Evolutionary conservation across 2,797 vertebrate species (phyloP).

Genomic region (Myripristis jacobus): DNA sequence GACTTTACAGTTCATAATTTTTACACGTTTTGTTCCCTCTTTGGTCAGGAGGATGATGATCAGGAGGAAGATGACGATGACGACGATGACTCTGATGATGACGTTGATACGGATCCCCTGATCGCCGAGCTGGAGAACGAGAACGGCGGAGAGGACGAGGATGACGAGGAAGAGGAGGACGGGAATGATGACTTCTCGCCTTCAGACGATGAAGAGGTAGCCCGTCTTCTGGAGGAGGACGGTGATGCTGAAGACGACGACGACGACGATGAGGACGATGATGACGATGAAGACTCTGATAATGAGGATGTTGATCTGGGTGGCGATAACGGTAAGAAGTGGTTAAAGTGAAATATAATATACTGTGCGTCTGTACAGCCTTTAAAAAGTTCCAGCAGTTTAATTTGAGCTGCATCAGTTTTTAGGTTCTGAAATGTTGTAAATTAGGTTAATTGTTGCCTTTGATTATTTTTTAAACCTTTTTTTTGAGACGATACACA

Average conservation of each 20-base stretch:
- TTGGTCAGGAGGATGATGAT: conserved; percentile 90
- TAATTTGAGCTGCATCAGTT: too few relatives aligned
- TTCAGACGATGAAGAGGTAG: conserved; percentile 94
- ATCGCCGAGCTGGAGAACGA: conserved; percentile 94
- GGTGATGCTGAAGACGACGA: conserved; percentile 92
- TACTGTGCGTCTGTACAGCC: not conserved
- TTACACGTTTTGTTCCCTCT: not conserved
- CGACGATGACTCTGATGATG: conserved; percentile 90
- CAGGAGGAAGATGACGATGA: conserved; percentile 95
- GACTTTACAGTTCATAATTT: not conserved
- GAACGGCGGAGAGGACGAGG: conserved; percentile 89
- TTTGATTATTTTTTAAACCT: not conserved
- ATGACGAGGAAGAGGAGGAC: conserved; percentile 94
- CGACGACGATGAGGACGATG: conserved; percentile 89
- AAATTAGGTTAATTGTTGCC: not conserved
- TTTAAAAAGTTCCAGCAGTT: too few relatives aligned
- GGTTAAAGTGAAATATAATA: not conserved
- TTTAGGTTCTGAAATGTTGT: not conserved
- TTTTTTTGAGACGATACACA: too few relatives aligned
- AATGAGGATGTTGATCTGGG: conserved; percentile 91
- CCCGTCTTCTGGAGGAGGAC: conserved; percentile 91
- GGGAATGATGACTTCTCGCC: conserved; percentile 96
- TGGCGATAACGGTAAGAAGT: conserved; percentile 92
- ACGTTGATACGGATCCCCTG: conserved; percentile 94
- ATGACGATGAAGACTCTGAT: conserved; percentile 80